phyloP scores from a whole-genome alignment of 2,797 vertebrate species.

The Leucoraja ocellata region DNA sequence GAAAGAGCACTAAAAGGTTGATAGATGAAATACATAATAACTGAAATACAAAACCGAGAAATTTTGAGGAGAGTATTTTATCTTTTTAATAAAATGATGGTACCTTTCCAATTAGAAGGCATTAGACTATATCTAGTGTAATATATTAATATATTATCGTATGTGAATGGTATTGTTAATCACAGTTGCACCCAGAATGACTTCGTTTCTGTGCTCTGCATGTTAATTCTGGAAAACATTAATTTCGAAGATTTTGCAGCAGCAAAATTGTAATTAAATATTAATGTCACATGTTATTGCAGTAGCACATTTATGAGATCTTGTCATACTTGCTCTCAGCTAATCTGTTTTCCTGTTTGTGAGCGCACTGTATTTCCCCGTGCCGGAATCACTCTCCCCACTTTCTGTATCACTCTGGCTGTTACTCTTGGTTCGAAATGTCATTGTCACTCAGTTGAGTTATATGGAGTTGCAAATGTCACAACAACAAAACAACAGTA shows the following conservation, averaged over 20 bases:
- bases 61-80: constrained; percentile 74
- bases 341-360: constrained; percentile 80
- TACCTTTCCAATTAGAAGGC: constrained; percentile 76
- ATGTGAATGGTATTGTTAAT: constrained; percentile 82
- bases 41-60: constrained; percentile 27
- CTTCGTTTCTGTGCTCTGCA: constrained; percentile 78
- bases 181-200: constrained; percentile 78
- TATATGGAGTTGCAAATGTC: too few relatives aligned
- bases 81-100: constrained; percentile 55
- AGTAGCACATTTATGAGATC: constrained; percentile 79
- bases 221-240: constrained; percentile 83
- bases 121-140: constrained; percentile 80
- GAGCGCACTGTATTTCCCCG: constrained; percentile 59
- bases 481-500: too few relatives aligned
- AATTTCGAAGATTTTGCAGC: constrained; percentile 82
- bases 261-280: constrained; percentile 82
- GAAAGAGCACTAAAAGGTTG: constrained; percentile 26
- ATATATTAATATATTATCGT: constrained; percentile 84
- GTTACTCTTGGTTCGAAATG: too few relatives aligned
- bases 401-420: too few relatives aligned
- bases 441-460: too few relatives aligned
- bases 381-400: too few relatives aligned
- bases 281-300: constrained; percentile 83
- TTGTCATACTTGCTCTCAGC: constrained; percentile 76
- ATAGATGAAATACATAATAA: constrained; percentile 33